phyloP scores from a whole-genome alignment of 64 coral and sea anemone species.

The Hydrozoanthus tunicans region DNA sequence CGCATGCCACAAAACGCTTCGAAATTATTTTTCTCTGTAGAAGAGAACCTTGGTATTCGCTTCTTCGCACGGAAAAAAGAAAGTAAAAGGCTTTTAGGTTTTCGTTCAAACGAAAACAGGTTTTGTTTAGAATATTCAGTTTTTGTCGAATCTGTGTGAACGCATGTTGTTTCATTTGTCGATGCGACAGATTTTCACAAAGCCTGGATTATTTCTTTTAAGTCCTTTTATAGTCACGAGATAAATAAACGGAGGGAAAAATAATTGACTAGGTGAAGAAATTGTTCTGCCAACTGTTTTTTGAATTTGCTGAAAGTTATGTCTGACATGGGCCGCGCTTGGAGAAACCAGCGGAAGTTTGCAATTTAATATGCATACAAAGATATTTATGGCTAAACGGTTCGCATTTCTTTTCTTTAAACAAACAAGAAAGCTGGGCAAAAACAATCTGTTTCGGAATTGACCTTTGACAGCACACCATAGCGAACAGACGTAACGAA shows the following conservation, averaged over 20 bases:
- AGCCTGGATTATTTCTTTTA: neutral
- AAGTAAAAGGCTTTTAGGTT: neutral
- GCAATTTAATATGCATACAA: neutral
- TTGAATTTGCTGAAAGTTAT: neutral
- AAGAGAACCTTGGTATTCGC: neutral
- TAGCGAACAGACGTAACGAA: neutral
- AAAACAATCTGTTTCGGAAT: slow-evolving; percentile 1
- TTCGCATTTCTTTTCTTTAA: slow-evolving; percentile 11
- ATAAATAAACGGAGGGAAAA: neutral
- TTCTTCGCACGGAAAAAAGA: neutral
- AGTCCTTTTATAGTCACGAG: neutral
- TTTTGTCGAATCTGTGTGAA: neutral
- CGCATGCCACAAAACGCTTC: neutral
- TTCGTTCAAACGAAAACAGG: neutral
- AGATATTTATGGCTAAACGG: neutral
- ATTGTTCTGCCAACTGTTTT: neutral
- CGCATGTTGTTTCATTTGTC: neutral
- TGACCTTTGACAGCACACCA: slow-evolving; percentile 25
- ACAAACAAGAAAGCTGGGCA: slow-evolving; percentile 22
- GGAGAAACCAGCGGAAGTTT: neutral
- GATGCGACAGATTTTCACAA: neutral
- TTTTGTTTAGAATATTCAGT: neutral
- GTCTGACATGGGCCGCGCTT: neutral
- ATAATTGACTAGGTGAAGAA: neutral
- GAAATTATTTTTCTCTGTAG: neutral